A percentile compares a stretch with the other conserved stretches of the same genome.
Evolutionary conservation across 2,797 vertebrate genomes (phyloP).

Genomic region (Rhyacichthys aspro): DNA sequence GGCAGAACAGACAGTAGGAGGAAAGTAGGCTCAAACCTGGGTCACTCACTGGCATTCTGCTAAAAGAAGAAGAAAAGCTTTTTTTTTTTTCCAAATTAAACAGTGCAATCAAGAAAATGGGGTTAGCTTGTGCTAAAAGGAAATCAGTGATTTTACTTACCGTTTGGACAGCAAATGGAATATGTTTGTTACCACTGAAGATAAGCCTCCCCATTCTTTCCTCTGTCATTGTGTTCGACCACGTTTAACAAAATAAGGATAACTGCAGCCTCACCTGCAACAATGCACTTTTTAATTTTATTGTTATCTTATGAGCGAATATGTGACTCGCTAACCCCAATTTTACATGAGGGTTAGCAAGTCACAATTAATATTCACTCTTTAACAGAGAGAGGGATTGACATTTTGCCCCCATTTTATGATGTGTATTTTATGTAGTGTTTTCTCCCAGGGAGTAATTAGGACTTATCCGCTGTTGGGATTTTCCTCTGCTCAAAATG

Average conservation of each 20-base stretch:
- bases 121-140: slow-evolving; percentile 7
- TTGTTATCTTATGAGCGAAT: slow-evolving; percentile 65
- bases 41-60: no score
- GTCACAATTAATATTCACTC: slow-evolving; percentile 50
- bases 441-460: slow-evolving; percentile 34
- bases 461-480: slow-evolving; percentile 16
- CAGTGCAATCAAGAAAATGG: slow-evolving; percentile 1
- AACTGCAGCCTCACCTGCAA: slow-evolving; percentile 51
- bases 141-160: slow-evolving; percentile 41
- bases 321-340: no score
- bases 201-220: slow-evolving; percentile 51
- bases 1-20: no score
- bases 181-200: slow-evolving; percentile 49
- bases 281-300: slow-evolving; percentile 40
- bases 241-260: slow-evolving; percentile 55
- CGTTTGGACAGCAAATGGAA: slow-evolving; percentile 23
- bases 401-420: slow-evolving; percentile 45
- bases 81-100: background rate
- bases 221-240: slow-evolving; percentile 42
- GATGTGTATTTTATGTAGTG: slow-evolving; percentile 14
- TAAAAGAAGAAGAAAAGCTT: no score
- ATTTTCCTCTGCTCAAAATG: background rate
- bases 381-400: slow-evolving; percentile 32
- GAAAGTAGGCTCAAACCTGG: no score
- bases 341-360: slow-evolving; percentile 48